Base-by-base conservation (phyloP, 1,140 invertebrate species). In the Lordiphosa clarofinis region DNA sequence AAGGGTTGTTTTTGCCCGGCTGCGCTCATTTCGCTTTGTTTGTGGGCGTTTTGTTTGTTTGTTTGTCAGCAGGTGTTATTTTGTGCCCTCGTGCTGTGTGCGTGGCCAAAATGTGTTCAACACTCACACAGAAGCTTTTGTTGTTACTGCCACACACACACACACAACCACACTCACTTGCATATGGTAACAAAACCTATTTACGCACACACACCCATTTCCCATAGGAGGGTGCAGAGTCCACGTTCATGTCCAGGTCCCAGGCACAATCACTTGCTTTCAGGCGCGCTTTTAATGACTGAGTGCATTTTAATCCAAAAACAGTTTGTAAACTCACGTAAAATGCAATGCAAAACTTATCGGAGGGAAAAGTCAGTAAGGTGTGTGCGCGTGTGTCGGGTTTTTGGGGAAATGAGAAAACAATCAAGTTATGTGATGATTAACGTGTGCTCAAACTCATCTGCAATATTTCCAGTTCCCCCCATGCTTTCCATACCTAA, bases 401-500 rank as follows among this genome's bases (percentile, higher is more conserved):
- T 49, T 19, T 12, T 19, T 6, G 12, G 24, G 38, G 38, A 8
- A 13, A 39, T 39, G 31, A 12, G 36, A 62, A 63, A 63, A 47
- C 42, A 64, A 46, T 55, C 35, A 28, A 2, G 35, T 2, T 9
- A 42, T 61, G n/a, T 15, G 15, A 39, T 39, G 38, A 28, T 28
- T 28, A 28, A 28, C 24, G 24, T 28, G 5, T 28, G 24, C 24
- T 28, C 24, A 0, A 28, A 28, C 1, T 7, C 24, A 15, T 3
- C 2, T 0, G 0, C 35, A 13, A 8, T 11, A 36, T 24, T 54
- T 31, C 10, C 87, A 96, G 95, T 96, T 92, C 94, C 95, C n/a
- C 95, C 95, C 33, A 96, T 95, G 94, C 90, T 96, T 68, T 94
- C 94, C 38, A 96, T 96, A 87, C 94, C 94, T 38, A 95, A 96